Percentiles rank a stretch among this genome's conserved stretches.
Evolutionary conservation across 2,888 invertebrate genomes (phyloP).

Genomic region (Xylota segnis): DNA sequence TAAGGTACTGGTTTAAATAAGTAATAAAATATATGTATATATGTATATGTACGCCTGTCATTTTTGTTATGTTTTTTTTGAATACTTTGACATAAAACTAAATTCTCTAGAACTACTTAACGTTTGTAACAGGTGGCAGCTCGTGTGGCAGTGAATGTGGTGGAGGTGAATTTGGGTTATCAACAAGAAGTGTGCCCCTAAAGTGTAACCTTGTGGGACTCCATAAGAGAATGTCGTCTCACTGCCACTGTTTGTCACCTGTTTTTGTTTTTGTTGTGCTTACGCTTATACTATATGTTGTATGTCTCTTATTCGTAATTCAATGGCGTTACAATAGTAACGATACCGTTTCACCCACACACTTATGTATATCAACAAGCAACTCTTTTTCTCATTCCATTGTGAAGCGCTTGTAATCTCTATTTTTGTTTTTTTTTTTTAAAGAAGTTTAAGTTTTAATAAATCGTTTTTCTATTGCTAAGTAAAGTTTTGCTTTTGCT

Average conservation of each 20-base stretch:
- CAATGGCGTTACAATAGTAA: constrained; percentile 73
- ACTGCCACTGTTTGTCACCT: constrained; percentile 69
- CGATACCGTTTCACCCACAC: constrained; percentile 64
- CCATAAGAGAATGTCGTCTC: constrained; percentile 30
- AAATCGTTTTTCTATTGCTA: constrained; percentile 43
- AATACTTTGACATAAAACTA: constrained; percentile 48
- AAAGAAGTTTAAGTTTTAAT: constrained; percentile 33
- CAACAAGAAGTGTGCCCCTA: constrained; percentile 45
- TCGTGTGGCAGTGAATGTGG: constrained; percentile 62
- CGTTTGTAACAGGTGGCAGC: constrained; percentile 69
- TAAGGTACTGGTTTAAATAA: constrained; percentile 73
- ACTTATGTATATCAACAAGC: constrained; percentile 31
- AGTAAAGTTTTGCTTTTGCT: background rate
- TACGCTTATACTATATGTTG: constrained; percentile 34
- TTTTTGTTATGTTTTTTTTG: constrained; percentile 16
- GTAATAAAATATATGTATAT: constrained; percentile 19
- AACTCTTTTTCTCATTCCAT: constrained; percentile 44
- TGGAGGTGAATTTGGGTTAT: constrained; percentile 34
- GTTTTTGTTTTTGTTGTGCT: constrained; percentile 62
- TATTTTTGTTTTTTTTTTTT: too few relatives aligned
- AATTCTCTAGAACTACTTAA: constrained; percentile 75
- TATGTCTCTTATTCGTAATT: constrained; percentile 33
- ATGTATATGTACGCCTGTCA: constrained; percentile 41
- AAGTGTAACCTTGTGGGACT: constrained; percentile 58
- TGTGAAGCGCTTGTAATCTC: constrained; percentile 42